Evolutionary conservation across 2,113 vertebrate genomes (phyloP), one percentile per base, ranked within the genome.

Genomic region (Platichthys flesus): DNA sequence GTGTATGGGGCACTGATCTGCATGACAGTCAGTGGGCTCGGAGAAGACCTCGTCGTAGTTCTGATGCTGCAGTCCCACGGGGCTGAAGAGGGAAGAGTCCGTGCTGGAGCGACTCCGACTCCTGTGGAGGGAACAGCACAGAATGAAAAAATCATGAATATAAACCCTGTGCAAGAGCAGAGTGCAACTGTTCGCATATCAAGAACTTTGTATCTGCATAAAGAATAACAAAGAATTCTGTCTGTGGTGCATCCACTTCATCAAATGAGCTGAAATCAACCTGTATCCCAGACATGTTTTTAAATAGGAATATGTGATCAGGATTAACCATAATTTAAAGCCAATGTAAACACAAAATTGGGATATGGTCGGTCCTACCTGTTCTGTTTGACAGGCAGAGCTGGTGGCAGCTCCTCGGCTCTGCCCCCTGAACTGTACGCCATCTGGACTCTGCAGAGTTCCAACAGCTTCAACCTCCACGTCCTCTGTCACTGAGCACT

Each of bases 341-440:
- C 42, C 14, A 15, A 13, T 45, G 12, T 12, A 4, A 45, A 45
- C 14, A 45, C 14, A 37, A 37, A 4, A 45, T 4, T 45, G 10
- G 40, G 40, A 13, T 42, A 42, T 16, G 13, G 47, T 49, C 57
- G 24, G 31, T 79, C 85, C 86, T 89, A 95, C 94, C 92, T 91
- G 83, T 76, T 92, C 72, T 91, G 90, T 89, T 94, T 95, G 73
- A 85, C 74, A 24, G 94, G 94, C 75, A 95, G 79, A 4, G 71
- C 88, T 5, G 94, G 94, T 6, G 93, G 90, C 7, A 31, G 54
- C 4, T 52, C 66, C 26, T 84, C 67, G 1, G 1, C 66, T 59
- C 60, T 63, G 64, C 40, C 66, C 24, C 28, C 42, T 45, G 65
- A 14, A 72, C 37, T 71, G 24, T 80, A 86, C 54, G 84, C 89